Percentiles rank a stretch among this genome's conserved stretches.
phyloP scores from a whole-genome alignment of 2,888 invertebrate species.

The Scaptomyza tumidula region DNA sequence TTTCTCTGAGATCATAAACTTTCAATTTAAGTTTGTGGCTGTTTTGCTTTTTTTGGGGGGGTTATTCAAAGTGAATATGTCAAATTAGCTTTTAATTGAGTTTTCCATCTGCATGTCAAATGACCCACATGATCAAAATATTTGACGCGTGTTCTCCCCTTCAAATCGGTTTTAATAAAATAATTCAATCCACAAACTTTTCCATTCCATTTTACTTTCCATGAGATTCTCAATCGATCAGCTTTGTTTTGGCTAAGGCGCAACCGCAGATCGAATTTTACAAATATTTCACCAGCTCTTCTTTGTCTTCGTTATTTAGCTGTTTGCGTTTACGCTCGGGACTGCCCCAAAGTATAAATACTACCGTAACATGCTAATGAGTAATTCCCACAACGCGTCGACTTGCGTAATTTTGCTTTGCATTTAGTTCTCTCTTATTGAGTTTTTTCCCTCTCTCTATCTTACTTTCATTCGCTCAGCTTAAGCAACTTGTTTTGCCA shows the following conservation, averaged over 20 bases:
- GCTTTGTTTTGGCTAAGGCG: constrained; percentile 1
- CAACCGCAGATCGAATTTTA: constrained; percentile 8
- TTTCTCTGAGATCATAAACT: constrained; percentile 37
- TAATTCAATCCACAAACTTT: constrained; percentile 1
- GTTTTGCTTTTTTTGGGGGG: constrained; percentile 24
- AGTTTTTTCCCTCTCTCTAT: neutral
- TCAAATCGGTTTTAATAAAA: constrained; percentile 50
- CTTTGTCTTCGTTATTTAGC: constrained; percentile 32
- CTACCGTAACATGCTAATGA: constrained; percentile 52
- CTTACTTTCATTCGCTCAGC: neutral
- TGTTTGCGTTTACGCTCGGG: constrained; percentile 27
- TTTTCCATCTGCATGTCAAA: constrained; percentile 74
- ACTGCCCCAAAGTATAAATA: constrained; percentile 56
- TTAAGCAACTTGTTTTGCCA: constrained; percentile 17
- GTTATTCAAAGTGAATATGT: constrained; percentile 46
- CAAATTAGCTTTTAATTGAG: constrained; percentile 72
- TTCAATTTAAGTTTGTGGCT: constrained; percentile 29
- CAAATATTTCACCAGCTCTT: constrained; percentile 40
- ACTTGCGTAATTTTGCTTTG: constrained; percentile 44
- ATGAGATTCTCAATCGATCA: constrained; percentile 15
- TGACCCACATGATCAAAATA: constrained; percentile 61
- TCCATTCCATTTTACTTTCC: constrained; percentile 18
- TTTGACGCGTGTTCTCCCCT: constrained; percentile 31
- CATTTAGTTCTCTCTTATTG: neutral
- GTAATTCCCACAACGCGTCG: constrained; percentile 23